These are phyloP conservation scores for Otis tarda DNA, from an alignment of 2,113 vertebrate genomes.

Conservation along the genomic window DNA sequence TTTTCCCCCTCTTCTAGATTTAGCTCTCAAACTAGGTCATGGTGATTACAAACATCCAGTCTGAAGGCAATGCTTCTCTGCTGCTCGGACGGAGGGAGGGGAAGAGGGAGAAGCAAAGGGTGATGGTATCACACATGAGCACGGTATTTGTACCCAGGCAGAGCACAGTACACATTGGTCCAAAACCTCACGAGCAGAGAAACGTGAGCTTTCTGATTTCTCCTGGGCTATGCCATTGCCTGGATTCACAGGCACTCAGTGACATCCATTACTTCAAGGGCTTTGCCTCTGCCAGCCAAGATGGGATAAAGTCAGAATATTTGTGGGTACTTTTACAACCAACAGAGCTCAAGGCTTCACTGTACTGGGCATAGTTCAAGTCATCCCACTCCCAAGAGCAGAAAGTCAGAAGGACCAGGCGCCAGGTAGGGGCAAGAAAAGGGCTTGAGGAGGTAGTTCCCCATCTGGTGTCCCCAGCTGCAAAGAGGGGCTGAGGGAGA, in stretches of 20 bases:
- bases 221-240: not conserved
- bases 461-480: not conserved
- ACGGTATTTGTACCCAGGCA: not conserved
- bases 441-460: not conserved
- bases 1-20: not conserved
- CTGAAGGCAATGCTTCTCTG: not conserved
- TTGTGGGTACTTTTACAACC: not conserved
- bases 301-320: not conserved
- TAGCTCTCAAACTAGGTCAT: not conserved
- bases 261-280: not conserved
- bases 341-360: not conserved
- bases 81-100: not conserved
- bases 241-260: not conserved
- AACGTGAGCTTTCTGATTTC: not conserved
- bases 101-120: not conserved
- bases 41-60: not conserved
- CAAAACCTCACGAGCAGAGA: not conserved
- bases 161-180: not conserved
- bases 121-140: not conserved
- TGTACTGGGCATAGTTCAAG: not conserved
- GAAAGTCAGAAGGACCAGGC: not conserved
- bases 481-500: not conserved
- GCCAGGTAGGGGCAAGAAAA: not conserved
- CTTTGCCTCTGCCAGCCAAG: not conserved
- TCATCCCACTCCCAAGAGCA: not conserved